Conservation (phyloP, 2,888 invertebrate species). For the Alcis repandata region DNA sequence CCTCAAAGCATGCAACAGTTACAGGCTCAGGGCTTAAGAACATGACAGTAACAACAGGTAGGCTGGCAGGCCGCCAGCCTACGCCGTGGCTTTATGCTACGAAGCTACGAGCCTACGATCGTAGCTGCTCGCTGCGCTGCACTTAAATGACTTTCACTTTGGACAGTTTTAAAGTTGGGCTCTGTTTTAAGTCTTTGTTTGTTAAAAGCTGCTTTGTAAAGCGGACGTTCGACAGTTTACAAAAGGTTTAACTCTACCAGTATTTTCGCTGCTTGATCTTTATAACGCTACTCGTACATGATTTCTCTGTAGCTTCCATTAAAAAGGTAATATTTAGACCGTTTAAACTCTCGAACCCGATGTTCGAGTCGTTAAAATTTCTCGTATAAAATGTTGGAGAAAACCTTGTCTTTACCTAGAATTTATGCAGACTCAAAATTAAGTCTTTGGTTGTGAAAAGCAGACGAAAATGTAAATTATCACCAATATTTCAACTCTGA, state of each 20-base stretch:
- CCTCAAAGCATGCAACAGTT: conserved; percentile 62
- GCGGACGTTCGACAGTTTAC: conserved; percentile 33
- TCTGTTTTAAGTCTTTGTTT: conserved; percentile 47
- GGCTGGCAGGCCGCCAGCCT: conserved; percentile 78
- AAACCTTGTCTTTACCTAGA: conserved; percentile 10
- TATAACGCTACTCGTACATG: conserved; percentile 2
- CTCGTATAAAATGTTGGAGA: conserved; percentile 9
- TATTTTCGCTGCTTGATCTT: conserved; percentile 7
- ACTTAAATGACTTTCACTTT: conserved; percentile 60
- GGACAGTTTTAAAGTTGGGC: conserved; percentile 53
- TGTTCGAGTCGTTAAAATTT: conserved; percentile 6
- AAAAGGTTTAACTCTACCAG: conserved; percentile 14
- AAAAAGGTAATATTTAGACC: conserved; percentile 3
- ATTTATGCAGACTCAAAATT: conserved; percentile 6
- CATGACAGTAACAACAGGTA: conserved; percentile 80
- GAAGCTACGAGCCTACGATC: conserved; percentile 60
- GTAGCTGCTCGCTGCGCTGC: conserved; percentile 58
- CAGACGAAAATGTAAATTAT: conserved; percentile 17
- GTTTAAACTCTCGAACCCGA: conserved; percentile 8
- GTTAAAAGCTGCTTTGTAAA: conserved; percentile 31
- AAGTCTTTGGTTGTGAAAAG: conserved; percentile 6
- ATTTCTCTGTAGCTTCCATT: background rate
- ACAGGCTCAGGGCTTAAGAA: conserved; percentile 62
- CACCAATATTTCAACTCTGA: conserved; percentile 19
- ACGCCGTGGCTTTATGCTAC: conserved; percentile 61